Conservation (phyloP, 2,113 vertebrate genomes). For the Hylia prasina region DNA sequence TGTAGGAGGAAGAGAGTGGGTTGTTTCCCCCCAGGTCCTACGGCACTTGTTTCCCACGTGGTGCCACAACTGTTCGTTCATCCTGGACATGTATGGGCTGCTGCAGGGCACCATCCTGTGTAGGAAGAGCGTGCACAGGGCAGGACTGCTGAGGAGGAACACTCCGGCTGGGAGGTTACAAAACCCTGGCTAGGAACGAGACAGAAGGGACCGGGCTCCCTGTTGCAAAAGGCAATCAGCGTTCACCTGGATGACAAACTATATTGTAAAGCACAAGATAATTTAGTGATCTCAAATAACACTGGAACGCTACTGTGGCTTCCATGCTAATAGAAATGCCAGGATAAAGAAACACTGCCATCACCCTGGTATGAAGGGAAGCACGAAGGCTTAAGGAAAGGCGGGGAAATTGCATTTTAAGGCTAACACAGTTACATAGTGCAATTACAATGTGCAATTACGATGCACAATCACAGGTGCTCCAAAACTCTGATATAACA, state of each 20-base stretch:
- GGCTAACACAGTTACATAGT: neutral
- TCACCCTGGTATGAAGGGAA: neutral
- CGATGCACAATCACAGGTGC: neutral
- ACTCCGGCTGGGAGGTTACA: neutral
- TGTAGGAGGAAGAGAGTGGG: neutral
- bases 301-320: no score
- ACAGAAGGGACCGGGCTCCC: neutral
- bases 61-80: no score
- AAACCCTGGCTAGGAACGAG: neutral
- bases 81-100: rapidly evolving
- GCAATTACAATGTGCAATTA: neutral
- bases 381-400: neutral
- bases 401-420: neutral
- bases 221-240: neutral
- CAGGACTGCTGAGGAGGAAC: no score
- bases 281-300: neutral
- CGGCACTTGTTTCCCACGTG: rapidly evolving
- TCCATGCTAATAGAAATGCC: neutral
- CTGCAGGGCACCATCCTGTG: neutral
- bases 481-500: neutral
- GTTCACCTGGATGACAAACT: neutral
- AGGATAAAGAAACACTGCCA: neutral
- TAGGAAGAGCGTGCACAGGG: rapidly evolving
- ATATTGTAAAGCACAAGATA: neutral
- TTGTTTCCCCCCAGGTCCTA: neutral